phyloP scores from a whole-genome alignment of 2,797 vertebrate genomes.

The Platyrinchus mystaceus region DNA sequence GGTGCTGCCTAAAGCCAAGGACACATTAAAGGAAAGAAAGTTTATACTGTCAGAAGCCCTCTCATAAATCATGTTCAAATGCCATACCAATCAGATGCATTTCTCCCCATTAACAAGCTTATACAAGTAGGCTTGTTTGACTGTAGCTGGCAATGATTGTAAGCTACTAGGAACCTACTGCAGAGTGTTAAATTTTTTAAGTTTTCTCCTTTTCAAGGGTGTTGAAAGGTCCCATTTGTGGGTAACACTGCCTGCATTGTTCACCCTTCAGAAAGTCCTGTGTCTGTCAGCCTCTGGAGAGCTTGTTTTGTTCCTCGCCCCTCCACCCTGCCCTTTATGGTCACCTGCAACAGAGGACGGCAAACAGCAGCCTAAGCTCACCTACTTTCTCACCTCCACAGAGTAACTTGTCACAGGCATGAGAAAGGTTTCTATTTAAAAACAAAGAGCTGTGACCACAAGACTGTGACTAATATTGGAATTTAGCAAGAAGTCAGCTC shows the following conservation, averaged over 20 bases:
- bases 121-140: constrained; percentile 57
- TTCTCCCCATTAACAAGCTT: constrained; percentile 76
- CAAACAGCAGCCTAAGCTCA: constrained; percentile 36
- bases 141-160: background rate
- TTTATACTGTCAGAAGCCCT: constrained; percentile 63
- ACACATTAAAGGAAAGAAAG: constrained; percentile 65
- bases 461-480: constrained; percentile 97
- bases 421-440: constrained; percentile 72
- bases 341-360: constrained; percentile 44
- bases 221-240: constrained; percentile 72
- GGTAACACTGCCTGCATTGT: constrained; percentile 69
- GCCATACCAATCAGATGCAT: constrained; percentile 69
- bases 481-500: constrained; percentile 99
- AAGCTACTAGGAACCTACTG: constrained; percentile 40
- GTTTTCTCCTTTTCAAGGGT: constrained; percentile 68
- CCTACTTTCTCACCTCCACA: constrained; percentile 21
- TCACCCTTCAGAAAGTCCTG: constrained; percentile 37
- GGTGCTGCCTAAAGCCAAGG: constrained; percentile 68
- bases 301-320: constrained; percentile 18
- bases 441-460: constrained; percentile 71
- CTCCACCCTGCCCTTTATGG: background rate
- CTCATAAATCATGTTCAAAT: constrained; percentile 81
- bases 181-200: constrained; percentile 72
- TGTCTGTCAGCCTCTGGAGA: constrained; percentile 33
- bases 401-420: constrained; percentile 70